These are phyloP conservation scores for Helicorthomorpha holstii DNA, from an alignment of 1,140 invertebrate species.

Conservation along the genomic window DNA sequence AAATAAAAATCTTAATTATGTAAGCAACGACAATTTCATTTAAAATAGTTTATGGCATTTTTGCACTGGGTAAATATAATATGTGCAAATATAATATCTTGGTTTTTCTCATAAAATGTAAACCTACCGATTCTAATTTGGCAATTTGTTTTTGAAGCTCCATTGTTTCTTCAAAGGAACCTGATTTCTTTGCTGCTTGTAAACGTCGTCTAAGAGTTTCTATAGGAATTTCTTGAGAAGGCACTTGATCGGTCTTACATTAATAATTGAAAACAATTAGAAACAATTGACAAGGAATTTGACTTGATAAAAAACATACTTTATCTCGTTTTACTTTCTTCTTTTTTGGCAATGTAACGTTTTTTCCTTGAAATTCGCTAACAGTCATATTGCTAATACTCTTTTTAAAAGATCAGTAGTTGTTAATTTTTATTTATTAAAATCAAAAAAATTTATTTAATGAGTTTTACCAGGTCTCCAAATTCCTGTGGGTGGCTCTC, in stretches of 20 bases:
- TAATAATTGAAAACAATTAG: neutral
- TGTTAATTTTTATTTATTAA: neutral
- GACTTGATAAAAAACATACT: neutral
- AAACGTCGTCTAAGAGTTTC: constrained; percentile 1
- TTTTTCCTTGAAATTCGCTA: neutral
- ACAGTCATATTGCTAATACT: neutral
- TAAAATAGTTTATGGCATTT: too few species aligned
- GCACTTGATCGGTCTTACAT: neutral
- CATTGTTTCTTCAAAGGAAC: neutral
- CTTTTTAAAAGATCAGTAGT: neutral
- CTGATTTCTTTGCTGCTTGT: neutral
- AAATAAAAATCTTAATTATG: too few species aligned
- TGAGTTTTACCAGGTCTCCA: constrained; percentile 28
- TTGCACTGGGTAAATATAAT: too few species aligned
- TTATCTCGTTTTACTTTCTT: neutral
- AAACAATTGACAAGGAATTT: neutral
- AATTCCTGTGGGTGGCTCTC: constrained; percentile 40
- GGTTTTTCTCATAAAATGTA: too few species aligned
- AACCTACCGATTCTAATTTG: constrained; percentile 5
- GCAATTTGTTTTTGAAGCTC: neutral
- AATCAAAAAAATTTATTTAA: neutral
- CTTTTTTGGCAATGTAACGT: neutral
- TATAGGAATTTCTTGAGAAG: constrained; percentile 1
- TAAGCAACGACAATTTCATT: too few species aligned
- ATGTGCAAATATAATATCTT: too few species aligned